Conservation (phyloP, 2,113 vertebrate genomes). For the Tragelaphus buxtoni region DNA sequence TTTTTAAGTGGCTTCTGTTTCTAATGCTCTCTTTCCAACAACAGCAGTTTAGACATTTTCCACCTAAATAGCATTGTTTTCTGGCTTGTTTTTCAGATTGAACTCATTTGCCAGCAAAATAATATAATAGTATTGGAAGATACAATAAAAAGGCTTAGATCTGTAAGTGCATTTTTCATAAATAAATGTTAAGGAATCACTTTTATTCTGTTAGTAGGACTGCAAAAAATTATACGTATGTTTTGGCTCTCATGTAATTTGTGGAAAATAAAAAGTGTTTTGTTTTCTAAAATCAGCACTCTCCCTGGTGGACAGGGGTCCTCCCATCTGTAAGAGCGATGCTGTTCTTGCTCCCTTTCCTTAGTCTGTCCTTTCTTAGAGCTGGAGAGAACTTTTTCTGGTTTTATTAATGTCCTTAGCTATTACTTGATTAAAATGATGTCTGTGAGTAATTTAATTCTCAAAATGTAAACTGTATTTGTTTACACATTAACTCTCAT, state of each 20-base stretch:
- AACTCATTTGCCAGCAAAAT: constrained; percentile 76
- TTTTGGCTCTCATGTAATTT: neutral
- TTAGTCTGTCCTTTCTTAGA: neutral
- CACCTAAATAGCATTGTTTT: neutral
- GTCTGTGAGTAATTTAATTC: neutral
- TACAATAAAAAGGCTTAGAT: constrained; percentile 72
- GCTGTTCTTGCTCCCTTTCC: neutral
- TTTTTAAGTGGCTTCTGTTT: constrained; percentile 12
- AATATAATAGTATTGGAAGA: constrained; percentile 76
- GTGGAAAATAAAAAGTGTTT: neutral
- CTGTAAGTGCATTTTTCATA: too few species aligned
- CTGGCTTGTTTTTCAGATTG: constrained; percentile 71
- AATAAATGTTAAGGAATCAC: neutral
- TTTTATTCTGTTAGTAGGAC: neutral
- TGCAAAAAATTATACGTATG: neutral
- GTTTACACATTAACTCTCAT: constrained; percentile 25
- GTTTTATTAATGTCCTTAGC: neutral
- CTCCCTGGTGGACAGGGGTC: neutral
- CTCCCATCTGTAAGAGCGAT: neutral
- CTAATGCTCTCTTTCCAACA: neutral
- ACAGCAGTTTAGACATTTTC: neutral
- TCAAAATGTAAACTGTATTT: neutral
- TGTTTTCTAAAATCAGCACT: neutral
- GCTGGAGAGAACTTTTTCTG: neutral
- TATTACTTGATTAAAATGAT: constrained; percentile 25